Base-by-base conservation (phyloP, 2,113 vertebrate genomes). In the Ptilonorhynchus violaceus region DNA sequence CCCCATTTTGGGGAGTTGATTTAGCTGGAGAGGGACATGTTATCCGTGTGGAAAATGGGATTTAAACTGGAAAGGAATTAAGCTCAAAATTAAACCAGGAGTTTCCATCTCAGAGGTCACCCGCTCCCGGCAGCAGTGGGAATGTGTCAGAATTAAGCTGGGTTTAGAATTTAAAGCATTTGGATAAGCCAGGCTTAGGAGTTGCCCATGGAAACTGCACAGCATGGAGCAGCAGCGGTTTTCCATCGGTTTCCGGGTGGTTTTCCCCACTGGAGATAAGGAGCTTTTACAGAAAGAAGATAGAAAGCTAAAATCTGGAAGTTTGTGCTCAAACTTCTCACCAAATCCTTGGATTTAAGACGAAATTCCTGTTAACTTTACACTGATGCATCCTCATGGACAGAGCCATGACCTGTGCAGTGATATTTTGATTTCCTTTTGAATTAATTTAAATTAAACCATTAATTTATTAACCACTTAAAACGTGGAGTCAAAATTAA, bases 331-430 rank as follows among this genome's bases (percentile, higher is more conserved):
- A 27, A 63, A 70, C 8, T 55, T 87, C 37, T 74, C 60, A 41
- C 15, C 8, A 58, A 13, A 62, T 15, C 7, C 15, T 63, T 60
- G 46, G 20, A 74, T 87, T 87, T 37, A 16, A 70, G 55, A 5
- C 15, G 4, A 13, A 30, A 16, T 20, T 77, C 85, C 47, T 27
- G 16, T 3, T 16, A 24, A 4, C 2, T 37, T 22, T 22, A 6
- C 19, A 13, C 3, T 27, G 31, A 10, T 10, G 6, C 9, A 12
- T 10, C 58, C 67, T 76, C 30, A 9, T 0, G 2, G n/a, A 5
- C 15, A 76, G 19, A 80, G 8, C 13, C 25, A 15, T 4, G 8
- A 44, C 9, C 15, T 14, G 12, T 24, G 22, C 19, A 27, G 4
- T 8, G 11, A 2, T 15, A 11, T 7, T 9, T 5, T 3, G 5